phyloP scores from a whole-genome alignment of 2,888 invertebrate species.

The Uloborus plumipes region DNA sequence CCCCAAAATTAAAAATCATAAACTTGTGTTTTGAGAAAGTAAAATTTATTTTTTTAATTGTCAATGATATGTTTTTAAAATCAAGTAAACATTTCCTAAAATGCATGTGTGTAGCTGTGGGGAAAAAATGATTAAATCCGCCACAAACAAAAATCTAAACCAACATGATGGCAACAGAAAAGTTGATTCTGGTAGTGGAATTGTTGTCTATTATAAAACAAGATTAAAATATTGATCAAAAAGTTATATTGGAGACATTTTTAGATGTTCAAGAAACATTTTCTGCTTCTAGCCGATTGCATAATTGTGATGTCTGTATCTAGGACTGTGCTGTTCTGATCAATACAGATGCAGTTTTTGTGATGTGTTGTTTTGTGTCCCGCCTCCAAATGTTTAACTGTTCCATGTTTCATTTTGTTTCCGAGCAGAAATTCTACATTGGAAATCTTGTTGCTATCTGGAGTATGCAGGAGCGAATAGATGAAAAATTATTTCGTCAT shows the following conservation, averaged over 20 bases:
- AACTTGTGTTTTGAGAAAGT: too few species aligned
- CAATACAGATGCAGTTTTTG: conserved; percentile 45
- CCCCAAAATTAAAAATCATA: too few species aligned
- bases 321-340: conserved; percentile 50
- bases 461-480: background rate
- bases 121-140: too few species aligned
- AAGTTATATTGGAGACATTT: too few species aligned
- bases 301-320: conserved; percentile 54
- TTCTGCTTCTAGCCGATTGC: conserved; percentile 60
- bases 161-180: too few species aligned
- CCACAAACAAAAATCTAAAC: too few species aligned
- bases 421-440: conserved; percentile 23
- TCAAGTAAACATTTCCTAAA: too few species aligned
- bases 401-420: conserved; percentile 24
- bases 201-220: conserved; percentile 20
- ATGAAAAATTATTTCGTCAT: too few species aligned
- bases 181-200: conserved; percentile 25
- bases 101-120: too few species aligned
- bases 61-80: too few species aligned
- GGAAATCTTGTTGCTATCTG: conserved; percentile 14
- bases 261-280: conserved; percentile 34
- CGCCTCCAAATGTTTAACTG: conserved; percentile 36
- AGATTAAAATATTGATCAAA: too few species aligned
- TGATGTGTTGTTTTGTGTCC: conserved; percentile 57
- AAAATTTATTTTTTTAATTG: too few species aligned